Conservation (phyloP, 2,888 invertebrate genomes). For the Standfussiana lucernea region DNA sequence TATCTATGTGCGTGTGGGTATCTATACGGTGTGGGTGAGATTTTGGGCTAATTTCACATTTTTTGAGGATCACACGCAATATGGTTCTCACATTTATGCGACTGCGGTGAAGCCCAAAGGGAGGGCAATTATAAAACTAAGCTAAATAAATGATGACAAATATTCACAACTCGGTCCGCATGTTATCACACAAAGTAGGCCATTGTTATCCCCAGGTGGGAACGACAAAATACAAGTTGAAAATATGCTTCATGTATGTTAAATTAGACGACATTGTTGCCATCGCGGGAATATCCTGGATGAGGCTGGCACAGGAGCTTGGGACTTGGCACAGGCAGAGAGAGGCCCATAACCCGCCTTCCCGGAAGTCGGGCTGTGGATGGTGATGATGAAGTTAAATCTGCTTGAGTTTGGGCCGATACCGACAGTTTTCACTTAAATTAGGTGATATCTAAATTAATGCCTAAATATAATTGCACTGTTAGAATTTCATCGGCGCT, state of each 20-base stretch:
- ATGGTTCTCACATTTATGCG: too few relatives aligned
- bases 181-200: not conserved
- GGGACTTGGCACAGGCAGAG: too few relatives aligned
- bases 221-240: not conserved
- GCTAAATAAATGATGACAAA: not conserved
- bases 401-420: too few relatives aligned
- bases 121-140: not conserved
- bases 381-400: too few relatives aligned
- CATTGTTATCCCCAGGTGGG: not conserved
- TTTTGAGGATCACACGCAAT: not conserved
- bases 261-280: not conserved
- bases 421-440: too few relatives aligned
- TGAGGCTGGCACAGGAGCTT: too few relatives aligned
- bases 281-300: too few relatives aligned
- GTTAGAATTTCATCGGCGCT: not conserved
- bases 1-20: too few relatives aligned
- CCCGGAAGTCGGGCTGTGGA: too few relatives aligned
- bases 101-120: not conserved
- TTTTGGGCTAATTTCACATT: not conserved
- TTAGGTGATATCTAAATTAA: too few relatives aligned
- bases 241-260: not conserved
- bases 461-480: not conserved
- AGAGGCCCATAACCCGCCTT: too few relatives aligned
- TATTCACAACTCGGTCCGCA: not conserved
- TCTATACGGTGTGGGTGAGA: too few relatives aligned